A percentile compares a stretch with the other conserved stretches of the same genome.
phyloP scores from a whole-genome alignment of 1,140 invertebrate species.

The Drosophila subobscura region DNA sequence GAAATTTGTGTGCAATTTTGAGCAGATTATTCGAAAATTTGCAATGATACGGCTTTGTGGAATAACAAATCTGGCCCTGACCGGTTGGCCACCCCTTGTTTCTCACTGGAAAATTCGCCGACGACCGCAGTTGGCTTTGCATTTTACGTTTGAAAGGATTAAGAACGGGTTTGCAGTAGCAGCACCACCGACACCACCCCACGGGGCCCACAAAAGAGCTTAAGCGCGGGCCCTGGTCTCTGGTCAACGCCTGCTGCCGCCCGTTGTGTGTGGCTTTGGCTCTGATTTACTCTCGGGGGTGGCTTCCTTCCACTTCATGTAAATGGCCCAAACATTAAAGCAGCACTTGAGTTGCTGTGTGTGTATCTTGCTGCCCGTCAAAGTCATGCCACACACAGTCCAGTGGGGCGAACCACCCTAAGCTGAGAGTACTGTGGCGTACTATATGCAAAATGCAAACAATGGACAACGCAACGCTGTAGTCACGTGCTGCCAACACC shows the following conservation, averaged over 20 bases:
- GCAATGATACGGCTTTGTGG: slow-evolving; percentile 3
- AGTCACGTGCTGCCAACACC: slow-evolving; percentile 68
- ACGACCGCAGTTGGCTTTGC: slow-evolving; percentile 47
- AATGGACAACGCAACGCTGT: slow-evolving; percentile 68
- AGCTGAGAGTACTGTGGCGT: no score
- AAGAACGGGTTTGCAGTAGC: slow-evolving; percentile 42
- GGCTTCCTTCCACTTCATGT: slow-evolving; percentile 51
- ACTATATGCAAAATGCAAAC: slow-evolving; percentile 70
- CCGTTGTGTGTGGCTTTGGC: slow-evolving; percentile 32
- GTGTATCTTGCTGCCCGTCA: slow-evolving; percentile 57
- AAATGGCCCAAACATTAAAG: slow-evolving; percentile 62
- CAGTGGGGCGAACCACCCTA: not conserved
- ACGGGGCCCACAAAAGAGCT: slow-evolving; percentile 24
- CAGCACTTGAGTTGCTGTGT: slow-evolving; percentile 53
- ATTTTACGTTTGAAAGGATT: slow-evolving; percentile 58
- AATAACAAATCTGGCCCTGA: no score
- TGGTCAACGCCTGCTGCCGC: slow-evolving; percentile 42
- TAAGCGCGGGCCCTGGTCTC: slow-evolving; percentile 18
- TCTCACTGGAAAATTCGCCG: slow-evolving; percentile 24
- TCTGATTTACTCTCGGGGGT: slow-evolving; percentile 45
- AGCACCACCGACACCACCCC: slow-evolving; percentile 7
- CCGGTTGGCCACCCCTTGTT: slow-evolving; percentile 18
- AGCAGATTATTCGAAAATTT: slow-evolving; percentile 9
- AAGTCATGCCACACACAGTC: slow-evolving; percentile 48
- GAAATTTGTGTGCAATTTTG: slow-evolving; percentile 7